Conservation (phyloP, 2,888 invertebrate species). For the Colostygia pectinataria region DNA sequence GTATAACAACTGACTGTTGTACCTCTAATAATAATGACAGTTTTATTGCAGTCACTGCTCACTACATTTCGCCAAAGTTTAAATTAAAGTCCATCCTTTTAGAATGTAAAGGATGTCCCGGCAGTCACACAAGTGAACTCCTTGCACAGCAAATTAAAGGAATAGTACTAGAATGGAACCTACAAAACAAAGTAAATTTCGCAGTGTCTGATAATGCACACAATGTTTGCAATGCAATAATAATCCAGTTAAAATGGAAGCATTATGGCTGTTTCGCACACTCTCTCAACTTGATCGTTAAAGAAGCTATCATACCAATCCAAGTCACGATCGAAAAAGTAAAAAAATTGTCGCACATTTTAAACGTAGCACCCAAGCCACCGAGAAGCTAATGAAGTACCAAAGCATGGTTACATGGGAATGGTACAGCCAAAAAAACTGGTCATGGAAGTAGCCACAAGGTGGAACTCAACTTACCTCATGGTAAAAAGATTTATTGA, state of each 20-base stretch:
- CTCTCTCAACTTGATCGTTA: neutral
- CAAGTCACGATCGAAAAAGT: neutral
- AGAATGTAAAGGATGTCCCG: too few species aligned
- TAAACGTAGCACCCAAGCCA: neutral
- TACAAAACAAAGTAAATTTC: too few species aligned
- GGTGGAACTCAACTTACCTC: slow-evolving; percentile 22
- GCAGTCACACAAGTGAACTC: too few species aligned
- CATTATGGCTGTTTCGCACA: neutral
- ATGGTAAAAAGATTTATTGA: slow-evolving; percentile 22
- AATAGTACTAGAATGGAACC: too few species aligned
- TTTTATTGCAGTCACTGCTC: too few species aligned
- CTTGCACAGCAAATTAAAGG: too few species aligned
- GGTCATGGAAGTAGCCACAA: slow-evolving; percentile 11
- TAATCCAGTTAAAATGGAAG: neutral
- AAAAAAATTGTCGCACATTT: slow-evolving; percentile 18
- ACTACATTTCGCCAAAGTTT: too few species aligned
- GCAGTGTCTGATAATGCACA: neutral
- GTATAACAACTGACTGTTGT: too few species aligned
- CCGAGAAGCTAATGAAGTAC: neutral
- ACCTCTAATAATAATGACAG: too few species aligned
- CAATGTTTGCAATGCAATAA: too few species aligned
- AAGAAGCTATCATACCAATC: neutral
- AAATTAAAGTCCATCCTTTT: too few species aligned
- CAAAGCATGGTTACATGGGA: neutral
- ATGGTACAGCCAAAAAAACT: slow-evolving; percentile 7